phyloP scores from a whole-genome alignment of 2,888 invertebrate genomes.

The Yponomeuta sedellus region DNA sequence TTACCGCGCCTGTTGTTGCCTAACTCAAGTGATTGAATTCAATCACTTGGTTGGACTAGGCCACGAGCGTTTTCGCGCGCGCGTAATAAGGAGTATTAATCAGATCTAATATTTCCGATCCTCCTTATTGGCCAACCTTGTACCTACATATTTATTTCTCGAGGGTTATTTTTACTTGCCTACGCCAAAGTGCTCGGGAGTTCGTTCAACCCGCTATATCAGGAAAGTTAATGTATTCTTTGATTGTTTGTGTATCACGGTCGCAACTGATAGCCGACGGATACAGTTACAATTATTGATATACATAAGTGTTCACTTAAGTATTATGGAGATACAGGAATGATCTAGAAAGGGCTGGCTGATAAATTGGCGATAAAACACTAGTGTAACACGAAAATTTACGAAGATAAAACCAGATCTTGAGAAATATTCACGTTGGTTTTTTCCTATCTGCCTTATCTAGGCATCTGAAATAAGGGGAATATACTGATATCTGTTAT shows the following conservation, averaged over 20 bases:
- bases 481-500: too few species aligned
- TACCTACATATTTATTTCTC: background rate
- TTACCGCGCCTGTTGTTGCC: too few species aligned
- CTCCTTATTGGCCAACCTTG: background rate
- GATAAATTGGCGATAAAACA: background rate
- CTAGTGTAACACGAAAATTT: background rate
- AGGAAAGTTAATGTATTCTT: constrained; percentile 55
- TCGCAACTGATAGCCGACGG: constrained; percentile 33
- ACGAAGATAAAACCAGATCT: background rate
- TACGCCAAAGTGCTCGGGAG: constrained; percentile 50
- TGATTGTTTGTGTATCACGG: constrained; percentile 69
- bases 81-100: too few species aligned
- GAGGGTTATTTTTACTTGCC: constrained; percentile 16
- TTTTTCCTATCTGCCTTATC: too few species aligned
- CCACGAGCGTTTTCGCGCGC: too few species aligned
- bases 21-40: too few species aligned
- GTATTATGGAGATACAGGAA: background rate
- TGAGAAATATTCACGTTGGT: too few species aligned
- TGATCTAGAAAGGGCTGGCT: background rate
- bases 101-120: background rate
- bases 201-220: constrained; percentile 68
- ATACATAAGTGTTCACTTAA: background rate
- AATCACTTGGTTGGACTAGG: too few species aligned
- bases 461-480: too few species aligned
- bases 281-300: background rate